These are phyloP conservation scores for Polypterus senegalus DNA, from an alignment of 2,113 vertebrate genomes.

Conservation along the genomic window DNA sequence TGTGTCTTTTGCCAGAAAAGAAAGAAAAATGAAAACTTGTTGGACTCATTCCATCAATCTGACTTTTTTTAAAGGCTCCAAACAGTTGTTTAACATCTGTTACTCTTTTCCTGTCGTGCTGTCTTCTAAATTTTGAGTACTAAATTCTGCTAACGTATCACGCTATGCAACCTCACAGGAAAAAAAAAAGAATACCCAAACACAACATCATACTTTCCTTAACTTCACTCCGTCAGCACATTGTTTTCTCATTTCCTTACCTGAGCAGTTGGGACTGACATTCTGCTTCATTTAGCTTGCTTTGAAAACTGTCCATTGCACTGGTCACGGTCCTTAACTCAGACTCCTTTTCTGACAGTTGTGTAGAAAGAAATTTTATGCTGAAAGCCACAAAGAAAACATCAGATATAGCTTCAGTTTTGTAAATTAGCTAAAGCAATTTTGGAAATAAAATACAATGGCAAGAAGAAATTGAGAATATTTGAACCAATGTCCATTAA, in stretches of 20 bases:
- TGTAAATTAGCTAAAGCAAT: background rate
- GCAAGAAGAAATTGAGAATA: background rate
- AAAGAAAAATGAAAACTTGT: background rate
- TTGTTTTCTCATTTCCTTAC: constrained; percentile 40
- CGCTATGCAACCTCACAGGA: background rate
- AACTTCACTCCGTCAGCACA: background rate
- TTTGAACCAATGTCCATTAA: background rate
- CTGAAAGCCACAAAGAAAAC: constrained; percentile 30
- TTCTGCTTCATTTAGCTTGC: constrained; percentile 42
- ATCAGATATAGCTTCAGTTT: background rate
- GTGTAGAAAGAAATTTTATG: constrained; percentile 31
- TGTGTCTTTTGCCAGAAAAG: background rate
- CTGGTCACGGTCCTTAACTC: constrained; percentile 36
- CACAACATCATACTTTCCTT: constrained; percentile 8
- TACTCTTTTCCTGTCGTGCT: constrained; percentile 26
- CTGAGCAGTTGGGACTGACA: constrained; percentile 42
- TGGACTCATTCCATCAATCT: background rate
- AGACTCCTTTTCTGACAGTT: constrained; percentile 46
- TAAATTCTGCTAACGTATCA: constrained; percentile 5
- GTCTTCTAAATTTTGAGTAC: constrained; percentile 15
- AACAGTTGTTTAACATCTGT: constrained; percentile 38
- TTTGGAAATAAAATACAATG: background rate
- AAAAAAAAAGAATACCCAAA: background rate
- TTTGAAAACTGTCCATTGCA: constrained; percentile 34
- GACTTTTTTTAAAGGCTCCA: constrained; percentile 3